Evolutionary conservation across 2,888 invertebrate genomes (phyloP).

Genomic region (Cephus rjabovi): DNA sequence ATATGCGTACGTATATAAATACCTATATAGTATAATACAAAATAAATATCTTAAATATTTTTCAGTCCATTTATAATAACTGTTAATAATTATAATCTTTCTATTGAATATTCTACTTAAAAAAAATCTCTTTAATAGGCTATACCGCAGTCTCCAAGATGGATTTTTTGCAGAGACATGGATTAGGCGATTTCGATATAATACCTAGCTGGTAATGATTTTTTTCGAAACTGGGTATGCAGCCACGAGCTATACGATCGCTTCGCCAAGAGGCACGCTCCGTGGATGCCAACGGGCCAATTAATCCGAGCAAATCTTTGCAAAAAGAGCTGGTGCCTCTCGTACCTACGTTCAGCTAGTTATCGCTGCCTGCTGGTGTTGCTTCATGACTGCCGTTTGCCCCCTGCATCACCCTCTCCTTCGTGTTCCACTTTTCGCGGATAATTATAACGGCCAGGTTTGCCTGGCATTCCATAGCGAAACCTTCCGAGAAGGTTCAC

Average conservation of each 20-base stretch:
- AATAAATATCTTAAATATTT: not conserved
- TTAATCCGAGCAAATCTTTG: constrained; percentile 22
- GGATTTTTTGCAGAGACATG: too few relatives aligned
- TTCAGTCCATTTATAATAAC: not conserved
- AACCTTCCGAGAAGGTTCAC: constrained; percentile 4
- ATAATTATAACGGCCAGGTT: constrained; percentile 10
- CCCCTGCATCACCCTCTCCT: not conserved
- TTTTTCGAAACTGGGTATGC: constrained; percentile 1
- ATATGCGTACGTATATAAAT: not conserved
- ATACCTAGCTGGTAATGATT: not conserved
- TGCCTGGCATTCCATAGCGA: not conserved
- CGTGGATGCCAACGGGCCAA: constrained; percentile 14
- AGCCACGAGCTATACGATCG: constrained; percentile 16
- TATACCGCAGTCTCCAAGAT: too few relatives aligned
- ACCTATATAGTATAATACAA: not conserved
- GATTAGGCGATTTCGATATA: not conserved
- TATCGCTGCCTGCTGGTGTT: not conserved
- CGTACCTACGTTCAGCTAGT: not conserved
- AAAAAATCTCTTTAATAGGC: too few relatives aligned
- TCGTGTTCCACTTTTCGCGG: constrained; percentile 13
- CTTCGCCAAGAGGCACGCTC: constrained; percentile 12
- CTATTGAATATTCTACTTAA: not conserved
- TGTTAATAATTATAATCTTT: not conserved
- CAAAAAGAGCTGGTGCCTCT: not conserved
- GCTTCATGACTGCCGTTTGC: constrained; percentile 1